These are phyloP conservation scores for Lepeophtheirus nordmannii DNA, from an alignment of 2,888 invertebrate species.

Conservation along the genomic window DNA sequence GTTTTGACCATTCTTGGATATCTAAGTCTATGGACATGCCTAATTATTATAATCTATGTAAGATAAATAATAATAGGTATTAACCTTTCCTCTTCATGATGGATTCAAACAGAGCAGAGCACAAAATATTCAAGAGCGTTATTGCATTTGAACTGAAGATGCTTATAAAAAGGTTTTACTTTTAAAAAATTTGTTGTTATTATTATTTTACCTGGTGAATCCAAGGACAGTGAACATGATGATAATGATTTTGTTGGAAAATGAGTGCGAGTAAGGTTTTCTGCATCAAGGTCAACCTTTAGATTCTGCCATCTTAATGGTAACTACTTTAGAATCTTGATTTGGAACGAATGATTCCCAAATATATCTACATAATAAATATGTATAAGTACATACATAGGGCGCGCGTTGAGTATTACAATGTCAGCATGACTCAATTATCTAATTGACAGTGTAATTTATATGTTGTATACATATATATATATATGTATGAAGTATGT, in stretches of 20 bases:
- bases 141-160: too few species aligned
- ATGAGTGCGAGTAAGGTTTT: constrained; percentile 1
- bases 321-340: too few species aligned
- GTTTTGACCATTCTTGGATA: neutral
- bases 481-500: too few species aligned
- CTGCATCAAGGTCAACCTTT: neutral
- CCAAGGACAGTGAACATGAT: neutral
- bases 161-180: neutral
- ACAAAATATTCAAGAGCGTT: too few species aligned
- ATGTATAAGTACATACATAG: too few species aligned
- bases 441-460: too few species aligned
- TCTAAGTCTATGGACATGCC: neutral
- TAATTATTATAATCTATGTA: neutral
- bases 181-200: neutral
- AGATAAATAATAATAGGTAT: neutral
- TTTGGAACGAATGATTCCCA: too few species aligned
- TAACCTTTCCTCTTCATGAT: neutral
- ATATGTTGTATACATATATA: too few species aligned
- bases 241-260: neutral
- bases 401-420: too few species aligned
- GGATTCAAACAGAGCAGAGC: too few species aligned
- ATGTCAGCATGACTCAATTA: too few species aligned
- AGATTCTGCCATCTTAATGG: neutral
- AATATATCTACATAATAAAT: too few species aligned
- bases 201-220: neutral